Base-by-base conservation (phyloP, 2,113 vertebrate species). In the Antennarius striatus region DNA sequence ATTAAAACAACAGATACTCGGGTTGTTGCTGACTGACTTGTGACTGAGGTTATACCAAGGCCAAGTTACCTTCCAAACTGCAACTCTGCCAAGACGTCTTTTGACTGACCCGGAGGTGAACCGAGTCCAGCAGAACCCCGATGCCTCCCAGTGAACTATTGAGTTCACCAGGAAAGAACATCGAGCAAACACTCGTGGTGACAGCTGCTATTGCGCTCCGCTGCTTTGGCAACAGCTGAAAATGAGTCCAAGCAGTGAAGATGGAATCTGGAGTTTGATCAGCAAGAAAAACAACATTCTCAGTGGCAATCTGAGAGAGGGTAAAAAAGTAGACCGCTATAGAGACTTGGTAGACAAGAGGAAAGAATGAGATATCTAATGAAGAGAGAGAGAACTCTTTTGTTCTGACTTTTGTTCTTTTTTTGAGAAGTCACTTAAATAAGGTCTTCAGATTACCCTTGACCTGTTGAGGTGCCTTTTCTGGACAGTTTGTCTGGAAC, bases 221-320 rank as follows among this genome's bases (percentile, higher is more conserved):
- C 22, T 22, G 22, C 36, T 30, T 51, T 56, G 46, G 40, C 72
- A 51, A 22, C 65, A 30, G 59, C 29, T 57, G 47, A 40, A 68
- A 47, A 29, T 39, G 56, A 52, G 52, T 16, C 13, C 8, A 15
- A 39, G 5, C 2, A 8, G 32, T 46, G 56, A 28, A 12, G 43
- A 39, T 45, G 58, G 10, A 39, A 7, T 29, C 42, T 45, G 46
- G 39, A 51, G 36, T 6, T 49, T 13, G 1, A 53, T n/a, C 63
- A 36, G 30, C 17, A 30, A 5, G 15, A 61, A 50, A 60, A n/a
- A 17, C 14, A 29, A 62, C 40, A 57, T 5, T 43, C 30, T 39
- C 1, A 22, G 53, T 49, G 17, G 63, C 8, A 39, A n/a, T 11
- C 22, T 53, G n/a, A 17, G 39, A 17, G 10, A 56, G 22, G 30